A percentile compares a stretch with the other conserved stretches of the same genome.
Conservation (phyloP, 2,113 vertebrate genomes). For the Gobius niger region DNA sequence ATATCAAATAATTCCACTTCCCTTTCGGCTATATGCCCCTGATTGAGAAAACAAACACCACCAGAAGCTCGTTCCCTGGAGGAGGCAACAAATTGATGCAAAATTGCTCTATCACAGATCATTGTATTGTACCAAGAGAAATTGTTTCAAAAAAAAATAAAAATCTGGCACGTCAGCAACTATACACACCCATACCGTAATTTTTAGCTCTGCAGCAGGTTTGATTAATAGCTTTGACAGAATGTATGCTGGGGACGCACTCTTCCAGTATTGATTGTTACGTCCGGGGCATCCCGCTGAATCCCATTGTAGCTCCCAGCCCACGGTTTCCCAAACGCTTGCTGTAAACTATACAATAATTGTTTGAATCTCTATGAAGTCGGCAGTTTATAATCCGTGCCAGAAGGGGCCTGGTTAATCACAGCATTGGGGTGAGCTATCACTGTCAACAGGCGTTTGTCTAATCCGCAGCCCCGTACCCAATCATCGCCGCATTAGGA, state of each 20-base stretch:
- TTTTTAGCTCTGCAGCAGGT: constrained; percentile 16
- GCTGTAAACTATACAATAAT: constrained; percentile 50
- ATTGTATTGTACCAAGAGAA: background rate
- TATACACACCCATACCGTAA: constrained; percentile 14
- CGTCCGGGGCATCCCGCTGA: constrained; percentile 17
- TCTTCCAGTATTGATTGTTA: constrained; percentile 16
- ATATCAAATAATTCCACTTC: too few species aligned
- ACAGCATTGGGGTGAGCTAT: constrained; percentile 52
- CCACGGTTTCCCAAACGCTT: constrained; percentile 34
- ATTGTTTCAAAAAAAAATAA: background rate
- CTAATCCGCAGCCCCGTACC: constrained; percentile 53
- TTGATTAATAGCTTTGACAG: constrained; percentile 50
- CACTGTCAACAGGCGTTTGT: constrained; percentile 57
- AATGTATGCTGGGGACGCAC: constrained; percentile 16
- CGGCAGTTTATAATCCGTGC: constrained; percentile 60
- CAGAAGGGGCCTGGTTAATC: constrained; percentile 61
- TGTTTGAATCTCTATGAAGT: constrained; percentile 60
- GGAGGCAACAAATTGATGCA: background rate
- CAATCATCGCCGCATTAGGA: constrained; percentile 53
- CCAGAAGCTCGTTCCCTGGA: background rate
- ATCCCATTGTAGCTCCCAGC: constrained; percentile 15
- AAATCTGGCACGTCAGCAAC: background rate
- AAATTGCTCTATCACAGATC: constrained; percentile 2
- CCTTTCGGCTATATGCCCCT: background rate
- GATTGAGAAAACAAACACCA: background rate